Evolutionary conservation across 2,797 vertebrate species (phyloP).

Genomic region (Sebastes steindachneri): DNA sequence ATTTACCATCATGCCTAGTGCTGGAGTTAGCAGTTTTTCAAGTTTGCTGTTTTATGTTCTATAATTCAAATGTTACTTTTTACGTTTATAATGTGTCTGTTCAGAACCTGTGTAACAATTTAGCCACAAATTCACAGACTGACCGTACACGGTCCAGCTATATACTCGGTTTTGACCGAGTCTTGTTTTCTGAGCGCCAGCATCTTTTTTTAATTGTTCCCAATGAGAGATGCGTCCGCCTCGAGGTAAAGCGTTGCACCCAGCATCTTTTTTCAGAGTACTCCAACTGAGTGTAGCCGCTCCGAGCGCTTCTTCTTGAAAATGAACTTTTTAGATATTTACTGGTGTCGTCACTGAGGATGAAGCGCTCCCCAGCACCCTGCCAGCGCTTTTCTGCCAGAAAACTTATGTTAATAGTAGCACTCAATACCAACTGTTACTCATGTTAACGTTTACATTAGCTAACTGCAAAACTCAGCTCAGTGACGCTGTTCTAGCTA

Average conservation of each 20-base stretch:
- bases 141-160: fast-evolving
- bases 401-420: neutral
- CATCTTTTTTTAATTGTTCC: neutral
- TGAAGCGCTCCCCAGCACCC: neutral
- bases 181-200: neutral
- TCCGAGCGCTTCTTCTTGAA: neutral
- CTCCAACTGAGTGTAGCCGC: neutral
- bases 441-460: neutral
- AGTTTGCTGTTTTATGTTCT: too few relatives aligned
- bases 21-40: too few relatives aligned
- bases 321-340: neutral
- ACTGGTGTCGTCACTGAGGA: neutral
- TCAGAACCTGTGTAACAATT: too few relatives aligned
- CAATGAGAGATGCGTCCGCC: too few relatives aligned
- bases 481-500: neutral
- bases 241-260: neutral
- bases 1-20: too few relatives aligned
- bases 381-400: neutral
- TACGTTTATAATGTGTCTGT: too few relatives aligned
- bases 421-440: neutral
- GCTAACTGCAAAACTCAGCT: neutral
- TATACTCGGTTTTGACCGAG: too few relatives aligned
- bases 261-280: neutral
- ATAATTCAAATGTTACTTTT: too few relatives aligned
- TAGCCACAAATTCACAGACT: too few relatives aligned